Base-by-base conservation (phyloP, 2,888 invertebrate genomes). In the Stramonita haemastoma region DNA sequence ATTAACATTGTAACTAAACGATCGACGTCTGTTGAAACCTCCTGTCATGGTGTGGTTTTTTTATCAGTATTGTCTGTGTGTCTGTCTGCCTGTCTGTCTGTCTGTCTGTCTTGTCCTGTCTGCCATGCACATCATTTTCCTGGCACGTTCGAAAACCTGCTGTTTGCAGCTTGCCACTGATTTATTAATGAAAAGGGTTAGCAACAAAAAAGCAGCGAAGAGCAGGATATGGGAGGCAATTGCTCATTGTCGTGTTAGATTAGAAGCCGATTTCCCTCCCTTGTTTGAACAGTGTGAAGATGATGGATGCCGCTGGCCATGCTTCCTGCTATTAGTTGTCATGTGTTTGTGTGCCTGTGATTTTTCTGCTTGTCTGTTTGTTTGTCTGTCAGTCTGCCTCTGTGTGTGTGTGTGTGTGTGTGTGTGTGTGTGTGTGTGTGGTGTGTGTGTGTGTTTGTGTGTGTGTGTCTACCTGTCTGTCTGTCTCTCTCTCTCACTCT, bases 381-480 rank as follows among this genome's bases (percentile, higher is more conserved):
- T n/a, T 5, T 26, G 26, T 70, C 26, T 70, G 26, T 70, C 22
- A 26, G 70, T 70, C 22, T 73, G 70, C 6, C 6, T 73, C 26
- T 73, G 70, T 73, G n/a, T 73, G 70, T 73, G 70, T 73, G 70
- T 73, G 70, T 73, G 70, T 73, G 70, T 73, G 70, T 73, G 70
- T 73, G 70, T 73, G 70, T n/a, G n/a, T 73, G 70, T n/a, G 70
- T 73, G n/a, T n/a, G 26, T 11, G n/a, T 11, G 60, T 13, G 15
- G 22, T 13, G 60, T 13, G 22, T 2, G 15, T 46, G 46, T 46
- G 4, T 46, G 4, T 46, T 2, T 46, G 8, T 46, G 46, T 46
- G 2, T 46, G 46, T 46, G 4, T 46, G 46, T 46, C 8, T 8
- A 5, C 46, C 1, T 60, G 15, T 60, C 60, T 22, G 22, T 60